These are phyloP conservation scores for Oegoconia quadripuncta DNA, from an alignment of 2,888 invertebrate genomes.

Conservation along the genomic window DNA sequence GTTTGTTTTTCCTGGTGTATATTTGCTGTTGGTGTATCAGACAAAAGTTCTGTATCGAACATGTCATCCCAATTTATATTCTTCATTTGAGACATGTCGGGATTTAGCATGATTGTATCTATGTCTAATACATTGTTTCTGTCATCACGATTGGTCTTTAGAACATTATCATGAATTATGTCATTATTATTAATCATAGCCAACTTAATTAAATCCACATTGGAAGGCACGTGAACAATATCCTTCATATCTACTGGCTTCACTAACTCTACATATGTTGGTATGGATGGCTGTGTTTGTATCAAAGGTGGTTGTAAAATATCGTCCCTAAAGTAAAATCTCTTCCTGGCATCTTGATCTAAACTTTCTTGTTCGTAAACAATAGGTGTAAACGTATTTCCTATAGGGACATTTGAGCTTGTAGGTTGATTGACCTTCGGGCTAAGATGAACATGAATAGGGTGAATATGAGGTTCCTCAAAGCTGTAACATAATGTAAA, in stretches of 20 bases:
- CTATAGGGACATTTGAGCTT: too few species aligned
- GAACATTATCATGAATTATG: background rate
- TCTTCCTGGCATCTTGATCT: too few species aligned
- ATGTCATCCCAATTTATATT: slow-evolving; percentile 48
- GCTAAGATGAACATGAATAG: too few species aligned
- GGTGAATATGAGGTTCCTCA: too few species aligned
- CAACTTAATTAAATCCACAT: background rate
- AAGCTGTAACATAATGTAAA: too few species aligned
- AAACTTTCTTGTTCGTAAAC: too few species aligned
- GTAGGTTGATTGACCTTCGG: too few species aligned
- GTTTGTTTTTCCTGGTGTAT: background rate
- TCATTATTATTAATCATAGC: background rate
- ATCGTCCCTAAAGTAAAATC: too few species aligned
- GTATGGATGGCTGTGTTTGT: background rate
- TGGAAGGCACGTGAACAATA: background rate
- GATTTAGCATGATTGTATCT: background rate
- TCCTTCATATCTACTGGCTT: background rate
- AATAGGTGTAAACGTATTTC: too few species aligned
- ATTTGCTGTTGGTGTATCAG: slow-evolving; percentile 8
- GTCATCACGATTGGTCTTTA: background rate
- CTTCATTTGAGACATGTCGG: slow-evolving; percentile 1
- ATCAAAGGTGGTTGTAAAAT: background rate
- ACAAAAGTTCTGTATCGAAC: slow-evolving; percentile 50
- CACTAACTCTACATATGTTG: background rate
- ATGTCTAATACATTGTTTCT: background rate